Evolutionary conservation across 2,113 vertebrate species (phyloP).

Genomic region (Porphyrio hochstetteri): DNA sequence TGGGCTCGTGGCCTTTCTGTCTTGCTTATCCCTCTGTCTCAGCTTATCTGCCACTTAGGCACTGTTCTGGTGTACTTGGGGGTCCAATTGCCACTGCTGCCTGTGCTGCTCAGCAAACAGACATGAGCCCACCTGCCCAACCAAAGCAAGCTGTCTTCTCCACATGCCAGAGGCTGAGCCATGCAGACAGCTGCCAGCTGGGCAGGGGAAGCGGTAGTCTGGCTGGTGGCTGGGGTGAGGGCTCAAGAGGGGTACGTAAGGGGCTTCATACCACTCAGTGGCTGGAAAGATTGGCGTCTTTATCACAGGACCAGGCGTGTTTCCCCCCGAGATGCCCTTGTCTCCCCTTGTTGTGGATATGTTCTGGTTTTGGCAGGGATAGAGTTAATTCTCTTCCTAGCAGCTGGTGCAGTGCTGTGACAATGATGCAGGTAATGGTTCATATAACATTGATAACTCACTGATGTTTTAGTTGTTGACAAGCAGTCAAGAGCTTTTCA

Average conservation of each 20-base stretch:
- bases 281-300: background rate
- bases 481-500: too few relatives aligned
- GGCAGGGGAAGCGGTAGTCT: background rate
- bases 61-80: background rate
- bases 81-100: background rate
- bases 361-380: too few relatives aligned
- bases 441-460: too few relatives aligned
- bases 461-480: too few relatives aligned
- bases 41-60: background rate
- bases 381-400: too few relatives aligned
- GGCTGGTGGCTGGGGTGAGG: background rate
- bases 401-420: too few relatives aligned
- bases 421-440: too few relatives aligned
- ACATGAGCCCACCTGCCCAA: background rate
- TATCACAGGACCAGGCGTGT: fast-evolving
- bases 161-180: background rate
- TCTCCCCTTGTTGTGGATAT: background rate
- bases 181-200: background rate
- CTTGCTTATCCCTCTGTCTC: background rate
- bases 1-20: background rate
- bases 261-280: background rate
- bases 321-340: fast-evolving
- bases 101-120: background rate
- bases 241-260: background rate
- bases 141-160: background rate